Base-by-base conservation (phyloP, 2,888 invertebrate species). In the Netelia inedita region DNA sequence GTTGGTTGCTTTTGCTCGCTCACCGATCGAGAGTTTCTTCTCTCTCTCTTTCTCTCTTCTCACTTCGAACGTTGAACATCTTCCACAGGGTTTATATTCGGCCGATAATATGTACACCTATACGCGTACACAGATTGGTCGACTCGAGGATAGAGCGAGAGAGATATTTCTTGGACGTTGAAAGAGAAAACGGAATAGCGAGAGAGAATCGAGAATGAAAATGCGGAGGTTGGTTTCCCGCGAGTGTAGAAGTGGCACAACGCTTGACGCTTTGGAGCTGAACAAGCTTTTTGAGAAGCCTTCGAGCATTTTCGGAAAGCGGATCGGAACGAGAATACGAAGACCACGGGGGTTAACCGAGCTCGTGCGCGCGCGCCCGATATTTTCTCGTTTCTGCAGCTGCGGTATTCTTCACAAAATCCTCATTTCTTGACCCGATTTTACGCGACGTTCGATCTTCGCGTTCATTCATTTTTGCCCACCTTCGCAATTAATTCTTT, bases 281-380 rank as follows among this genome's bases (percentile, higher is more conserved):
- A 78, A 28, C 10, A 55, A 11, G 59, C 68, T 78, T 78, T 19
- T 21, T 65, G 57, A 68, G 23, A 65, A 57, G 76, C 68, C 55
- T 68, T 78, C 65, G 74, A 74, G 75, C 46, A 46, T 73, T 81
- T 84, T 84, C 63, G 81, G 28, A 57, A 73, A 83, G 21, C 69
- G 82, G 55, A 65, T 69, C 28, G 86, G 83, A 86, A 68, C 73
- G 79, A 78, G 66, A 87, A 82, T 88, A 85, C 89, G 82, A 87
- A 86, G 89, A 89, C 84, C 88, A 85, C 87, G 59, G 55, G 43
- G 46, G 57, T 35, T 35, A 35, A 65, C 82, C 82, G 87, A 79
- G 91, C 91, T 92, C 89, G 91, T 90, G 90, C 91, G 91, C 89
- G 91, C 55, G 55, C 55, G 88, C 88, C 88, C 28, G 19, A 86